Conservation (phyloP, 2,888 invertebrate species). For the Oeneis ivallda region DNA sequence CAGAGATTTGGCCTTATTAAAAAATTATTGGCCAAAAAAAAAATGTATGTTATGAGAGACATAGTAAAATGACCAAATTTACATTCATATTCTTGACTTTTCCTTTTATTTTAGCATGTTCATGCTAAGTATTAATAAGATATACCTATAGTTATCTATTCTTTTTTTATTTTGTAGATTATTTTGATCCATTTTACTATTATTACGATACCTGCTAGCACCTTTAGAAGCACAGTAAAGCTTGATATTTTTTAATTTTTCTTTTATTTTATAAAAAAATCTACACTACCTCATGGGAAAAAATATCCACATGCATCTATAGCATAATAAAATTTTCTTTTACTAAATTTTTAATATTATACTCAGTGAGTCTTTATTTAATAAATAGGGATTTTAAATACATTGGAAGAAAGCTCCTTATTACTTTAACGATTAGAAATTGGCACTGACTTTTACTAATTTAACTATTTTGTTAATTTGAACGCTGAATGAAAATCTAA, state of each 20-base stretch:
- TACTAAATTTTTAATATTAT: background rate
- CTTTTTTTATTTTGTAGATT: conserved; percentile 57
- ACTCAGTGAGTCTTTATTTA: background rate
- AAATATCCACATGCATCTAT: background rate
- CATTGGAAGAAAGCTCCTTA: background rate
- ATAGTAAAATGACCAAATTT: no score
- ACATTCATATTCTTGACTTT: no score
- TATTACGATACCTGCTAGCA: conserved; percentile 49
- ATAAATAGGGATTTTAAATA: background rate
- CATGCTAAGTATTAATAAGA: background rate
- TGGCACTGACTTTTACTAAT: background rate
- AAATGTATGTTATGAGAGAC: no score
- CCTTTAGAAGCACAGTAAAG: conserved; percentile 42
- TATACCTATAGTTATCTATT: no score
- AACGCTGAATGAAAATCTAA: background rate
- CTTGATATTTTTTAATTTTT: conserved; percentile 40
- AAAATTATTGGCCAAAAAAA: no score
- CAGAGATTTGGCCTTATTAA: no score
- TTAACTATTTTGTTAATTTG: background rate
- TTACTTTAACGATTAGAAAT: conserved; percentile 6
- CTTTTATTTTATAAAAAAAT: conserved; percentile 42
- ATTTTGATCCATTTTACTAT: conserved; percentile 32
- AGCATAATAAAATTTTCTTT: background rate
- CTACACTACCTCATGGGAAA: conserved; percentile 28
- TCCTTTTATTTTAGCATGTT: background rate